These are phyloP conservation scores for Rhyacophila brunnea DNA, from an alignment of 1,140 invertebrate genomes.

Conservation along the genomic window DNA sequence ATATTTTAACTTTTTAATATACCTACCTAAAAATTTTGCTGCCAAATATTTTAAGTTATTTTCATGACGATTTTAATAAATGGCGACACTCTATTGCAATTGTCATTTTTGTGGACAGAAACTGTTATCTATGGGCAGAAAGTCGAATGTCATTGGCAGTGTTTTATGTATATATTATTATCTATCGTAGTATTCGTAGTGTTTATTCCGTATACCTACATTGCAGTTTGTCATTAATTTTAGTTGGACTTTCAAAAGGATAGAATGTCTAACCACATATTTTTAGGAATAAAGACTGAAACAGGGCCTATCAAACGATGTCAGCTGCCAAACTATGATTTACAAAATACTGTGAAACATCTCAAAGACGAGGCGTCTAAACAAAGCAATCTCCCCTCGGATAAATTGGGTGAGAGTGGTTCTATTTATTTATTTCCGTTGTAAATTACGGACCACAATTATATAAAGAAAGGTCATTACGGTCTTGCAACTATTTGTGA, in stretches of 20 bases:
- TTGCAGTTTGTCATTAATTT: not conserved
- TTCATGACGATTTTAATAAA: not conserved
- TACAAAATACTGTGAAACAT: slow-evolving; percentile 14
- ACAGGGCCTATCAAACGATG: slow-evolving; percentile 12
- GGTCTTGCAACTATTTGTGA: not conserved
- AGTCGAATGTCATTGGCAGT: not conserved
- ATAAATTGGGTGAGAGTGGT: slow-evolving; percentile 13
- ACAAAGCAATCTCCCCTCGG: slow-evolving; percentile 14
- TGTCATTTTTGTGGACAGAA: slow-evolving; percentile 8
- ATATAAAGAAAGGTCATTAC: not conserved
- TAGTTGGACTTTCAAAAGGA: not conserved
- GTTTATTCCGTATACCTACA: no score
- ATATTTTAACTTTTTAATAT: slow-evolving; percentile 1
- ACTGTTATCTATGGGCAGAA: not conserved
- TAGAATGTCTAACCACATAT: slow-evolving; percentile 7
- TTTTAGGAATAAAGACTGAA: slow-evolving; percentile 16
- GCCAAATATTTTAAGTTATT: not conserved
- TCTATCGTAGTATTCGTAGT: no score
- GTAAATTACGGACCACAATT: not conserved
- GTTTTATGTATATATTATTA: not conserved
- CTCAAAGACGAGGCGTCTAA: slow-evolving; percentile 29
- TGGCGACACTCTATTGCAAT: slow-evolving; percentile 1
- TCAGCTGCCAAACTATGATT: slow-evolving; percentile 6
- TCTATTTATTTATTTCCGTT: not conserved
- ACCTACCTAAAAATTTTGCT: not conserved